Base-by-base conservation (phyloP, 2,888 invertebrate species). In the Drosophila picticornis region DNA sequence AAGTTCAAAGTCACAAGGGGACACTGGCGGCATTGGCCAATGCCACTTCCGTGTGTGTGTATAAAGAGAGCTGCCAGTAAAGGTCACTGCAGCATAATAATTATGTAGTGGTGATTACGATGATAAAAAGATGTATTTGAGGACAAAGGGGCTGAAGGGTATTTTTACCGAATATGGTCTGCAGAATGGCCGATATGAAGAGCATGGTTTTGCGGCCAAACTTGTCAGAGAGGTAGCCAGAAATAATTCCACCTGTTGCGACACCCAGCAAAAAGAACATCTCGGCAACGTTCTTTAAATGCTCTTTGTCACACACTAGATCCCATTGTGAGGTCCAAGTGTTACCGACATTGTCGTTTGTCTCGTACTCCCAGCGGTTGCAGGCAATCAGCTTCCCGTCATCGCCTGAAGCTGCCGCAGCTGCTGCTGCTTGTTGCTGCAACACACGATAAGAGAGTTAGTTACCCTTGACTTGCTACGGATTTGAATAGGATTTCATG, bases 221-320 rank as follows among this genome's bases (percentile, higher is more conserved):
- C 95, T 95, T 96, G 93, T 97, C 97, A 7, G 97, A 96, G 63
- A 97, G 94, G 93, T 96, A 95, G 31, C 97, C 97, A 72, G 96
- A 96, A n/a, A 96, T 94, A 22, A 97, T 95, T 60, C 97, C 97
- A 61, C 97, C 97, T 52, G 96, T 94, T 66, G 96, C 96, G 19
- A 97, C 96, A 38, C 97, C 97, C 32, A 95, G 94, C 73, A 97
- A 93, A 92, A 97, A 97, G 92, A 96, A 95, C 93, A 96, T 96
- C 93, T 97, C 97, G 16, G 96, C 96, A 36, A 96, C 94, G 90
- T 95, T 96, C 72, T 95, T 95, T 64, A 96, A 93, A 84, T 95
- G 94, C 71, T 95, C 95, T 88, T 95, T 94, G 80, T 96, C 96
- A 91, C 97, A 97, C 22, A 97, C 96, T 81, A 97, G 93, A 85